Evolutionary conservation across 2,113 vertebrate genomes (phyloP), one percentile per base, ranked within the genome.

Genomic region (Neodontobutis hainanensis): DNA sequence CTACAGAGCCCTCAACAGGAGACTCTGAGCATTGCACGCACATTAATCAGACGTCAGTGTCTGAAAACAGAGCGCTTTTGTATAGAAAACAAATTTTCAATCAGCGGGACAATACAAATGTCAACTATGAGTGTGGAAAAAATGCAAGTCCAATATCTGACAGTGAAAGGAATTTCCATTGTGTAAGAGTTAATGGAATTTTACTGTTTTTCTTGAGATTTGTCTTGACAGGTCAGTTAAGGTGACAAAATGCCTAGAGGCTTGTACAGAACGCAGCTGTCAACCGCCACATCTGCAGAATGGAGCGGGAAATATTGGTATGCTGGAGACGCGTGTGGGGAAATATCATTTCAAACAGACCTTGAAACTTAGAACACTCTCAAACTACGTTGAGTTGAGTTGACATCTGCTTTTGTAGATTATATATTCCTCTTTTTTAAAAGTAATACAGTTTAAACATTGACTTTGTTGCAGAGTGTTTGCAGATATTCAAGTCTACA

Each of bases 1-100:
- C 64, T 56, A 50, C 40, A 77, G 77, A 75, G 84, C 46, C 87
- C 87, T 85, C 89, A 85, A 56, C 82, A 88, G 88, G 90, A 58
- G 11, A 47, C 15, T 61, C 5, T 32, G 19, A 60, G 52, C 49
- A 80, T 70, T 60, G 57, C 84, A 81, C 14, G 27, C 34, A n/a
- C 1, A 15, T 16, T 60, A 11, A 6, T 51, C 46, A 55, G 12
- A 50, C 35, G 11, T 8, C 4, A 16, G 4, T 55, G 47, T 14
- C 45, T 45, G 12, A 32, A 65, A 68, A 60, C 14, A 14, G 49
- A 65, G 46, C 8, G 3, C 10, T 42, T 16, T 65, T 68, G 51
- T 10, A n/a, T 36, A 46, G 43, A 6, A 67, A 47, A 4, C 38
- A 51, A 9, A 4, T 48, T 51, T 70, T 58, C 4, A 35, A 57